Evolutionary conservation across 2,888 invertebrate genomes (phyloP).

Genomic region (Rhamphomyia laevipes): DNA sequence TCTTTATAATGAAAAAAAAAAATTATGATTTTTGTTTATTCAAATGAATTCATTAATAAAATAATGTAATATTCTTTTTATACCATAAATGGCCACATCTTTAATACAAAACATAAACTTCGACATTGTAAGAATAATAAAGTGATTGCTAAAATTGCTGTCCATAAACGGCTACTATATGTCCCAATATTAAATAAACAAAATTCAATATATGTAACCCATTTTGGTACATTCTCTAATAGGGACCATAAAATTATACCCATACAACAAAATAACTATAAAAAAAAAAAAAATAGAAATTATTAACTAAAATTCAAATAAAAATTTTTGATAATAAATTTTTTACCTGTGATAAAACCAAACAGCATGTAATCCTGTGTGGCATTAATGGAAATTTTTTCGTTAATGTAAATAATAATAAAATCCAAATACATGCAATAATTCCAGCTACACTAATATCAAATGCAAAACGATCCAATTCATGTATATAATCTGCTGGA

Average conservation of each 20-base stretch:
- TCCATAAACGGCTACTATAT: slow-evolving; percentile 75
- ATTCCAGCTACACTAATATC: slow-evolving; percentile 73
- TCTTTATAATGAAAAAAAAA: slow-evolving; percentile 34
- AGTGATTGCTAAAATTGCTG: slow-evolving; percentile 68
- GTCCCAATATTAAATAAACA: slow-evolving; percentile 63
- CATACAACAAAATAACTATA: slow-evolving; percentile 51
- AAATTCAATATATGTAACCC: slow-evolving; percentile 63
- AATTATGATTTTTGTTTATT: neutral
- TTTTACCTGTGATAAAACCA: slow-evolving; percentile 67
- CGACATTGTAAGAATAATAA: slow-evolving; percentile 72
- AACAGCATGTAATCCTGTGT: slow-evolving; percentile 67
- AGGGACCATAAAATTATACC: slow-evolving; percentile 68
- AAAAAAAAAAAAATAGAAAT: slow-evolving; percentile 12
- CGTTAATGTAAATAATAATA: slow-evolving; percentile 59
- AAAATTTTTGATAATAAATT: neutral
- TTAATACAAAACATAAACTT: slow-evolving; percentile 70
- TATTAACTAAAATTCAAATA: neutral
- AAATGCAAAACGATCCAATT: slow-evolving; percentile 67
- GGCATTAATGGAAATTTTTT: slow-evolving; percentile 69
- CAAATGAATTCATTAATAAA: neutral
- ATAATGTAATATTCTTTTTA: slow-evolving; percentile 1
- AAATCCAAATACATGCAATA: slow-evolving; percentile 66
- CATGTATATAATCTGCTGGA: slow-evolving; percentile 60
- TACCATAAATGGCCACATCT: slow-evolving; percentile 58
- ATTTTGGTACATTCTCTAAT: slow-evolving; percentile 42